Conservation (phyloP, 1,140 invertebrate species). For the Dreissena rostriformis region DNA sequence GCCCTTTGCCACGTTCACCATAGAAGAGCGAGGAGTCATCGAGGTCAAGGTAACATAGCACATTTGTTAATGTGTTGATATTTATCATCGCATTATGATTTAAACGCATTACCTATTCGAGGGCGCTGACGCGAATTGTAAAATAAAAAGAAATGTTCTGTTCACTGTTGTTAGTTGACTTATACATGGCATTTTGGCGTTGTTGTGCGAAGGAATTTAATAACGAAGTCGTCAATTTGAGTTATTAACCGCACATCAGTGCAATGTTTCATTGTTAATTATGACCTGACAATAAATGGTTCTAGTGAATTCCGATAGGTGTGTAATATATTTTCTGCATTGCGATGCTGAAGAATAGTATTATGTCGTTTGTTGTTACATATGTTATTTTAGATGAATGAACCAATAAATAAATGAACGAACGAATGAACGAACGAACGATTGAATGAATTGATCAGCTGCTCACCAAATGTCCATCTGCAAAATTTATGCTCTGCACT, state of each 20-base stretch:
- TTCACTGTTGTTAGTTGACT: background rate
- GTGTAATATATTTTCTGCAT: too few species aligned
- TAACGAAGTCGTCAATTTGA: too few species aligned
- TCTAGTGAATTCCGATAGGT: too few species aligned
- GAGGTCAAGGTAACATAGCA: constrained; percentile 50
- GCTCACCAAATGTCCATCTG: too few species aligned
- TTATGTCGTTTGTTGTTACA: too few species aligned
- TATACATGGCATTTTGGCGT: background rate
- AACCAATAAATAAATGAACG: background rate
- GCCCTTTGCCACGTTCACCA: constrained; percentile 36
- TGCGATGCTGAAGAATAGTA: too few species aligned
- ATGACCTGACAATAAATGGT: too few species aligned
- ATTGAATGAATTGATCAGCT: background rate
- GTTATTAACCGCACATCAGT: too few species aligned
- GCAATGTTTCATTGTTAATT: too few species aligned
- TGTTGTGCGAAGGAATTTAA: background rate
- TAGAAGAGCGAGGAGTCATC: constrained; percentile 41
- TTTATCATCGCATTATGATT: background rate
- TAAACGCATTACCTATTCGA: background rate
- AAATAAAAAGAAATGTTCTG: background rate
- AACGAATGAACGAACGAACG: background rate
- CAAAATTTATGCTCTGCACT: too few species aligned
- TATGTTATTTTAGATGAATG: background rate
- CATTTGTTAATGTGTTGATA: too few species aligned
- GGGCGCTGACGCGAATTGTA: too few species aligned